Conservation (phyloP, 53 echinoderm and acorn worm genomes). For the Astropecten irregularis region DNA sequence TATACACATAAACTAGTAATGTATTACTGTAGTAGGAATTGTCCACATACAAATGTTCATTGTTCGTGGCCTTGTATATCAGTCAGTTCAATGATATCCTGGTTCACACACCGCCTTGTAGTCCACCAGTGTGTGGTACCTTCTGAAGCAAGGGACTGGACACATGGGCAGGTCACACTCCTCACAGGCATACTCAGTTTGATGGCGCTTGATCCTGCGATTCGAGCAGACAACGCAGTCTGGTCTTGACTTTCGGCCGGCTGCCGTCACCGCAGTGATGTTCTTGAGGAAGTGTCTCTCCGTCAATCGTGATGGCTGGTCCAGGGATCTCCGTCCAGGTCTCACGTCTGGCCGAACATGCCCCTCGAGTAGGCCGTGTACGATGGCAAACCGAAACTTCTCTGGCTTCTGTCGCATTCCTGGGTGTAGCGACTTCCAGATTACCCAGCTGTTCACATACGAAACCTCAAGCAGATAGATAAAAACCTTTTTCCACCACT, state of each 20-base stretch:
- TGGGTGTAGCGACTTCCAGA: constrained; percentile 5
- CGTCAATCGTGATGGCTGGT: constrained; percentile 17
- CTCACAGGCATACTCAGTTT: constrained; percentile 29
- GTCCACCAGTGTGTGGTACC: constrained; percentile 50
- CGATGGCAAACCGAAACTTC: constrained; percentile 2
- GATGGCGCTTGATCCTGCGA: constrained; percentile 31
- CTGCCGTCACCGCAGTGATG: neutral
- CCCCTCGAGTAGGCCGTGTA: constrained; percentile 11
- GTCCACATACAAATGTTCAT: no score
- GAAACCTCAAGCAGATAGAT: constrained; percentile 17
- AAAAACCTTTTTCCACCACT: constrained; percentile 36
- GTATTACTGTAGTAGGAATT: no score
- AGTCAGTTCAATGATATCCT: constrained; percentile 8
- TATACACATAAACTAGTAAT: no score
- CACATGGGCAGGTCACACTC: constrained; percentile 35
- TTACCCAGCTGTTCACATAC: neutral
- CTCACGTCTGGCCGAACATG: constrained; percentile 7
- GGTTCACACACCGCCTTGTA: constrained; percentile 10
- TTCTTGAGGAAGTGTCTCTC: constrained; percentile 12
- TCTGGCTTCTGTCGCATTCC: neutral
- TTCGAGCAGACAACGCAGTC: constrained; percentile 42
- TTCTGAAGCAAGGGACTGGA: constrained; percentile 12
- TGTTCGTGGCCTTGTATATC: no score
- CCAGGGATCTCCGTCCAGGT: constrained; percentile 28
- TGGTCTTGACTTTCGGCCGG: neutral